These are phyloP conservation scores for Apamea epomidion DNA, from an alignment of 2,888 invertebrate genomes.

Conservation along the genomic window DNA sequence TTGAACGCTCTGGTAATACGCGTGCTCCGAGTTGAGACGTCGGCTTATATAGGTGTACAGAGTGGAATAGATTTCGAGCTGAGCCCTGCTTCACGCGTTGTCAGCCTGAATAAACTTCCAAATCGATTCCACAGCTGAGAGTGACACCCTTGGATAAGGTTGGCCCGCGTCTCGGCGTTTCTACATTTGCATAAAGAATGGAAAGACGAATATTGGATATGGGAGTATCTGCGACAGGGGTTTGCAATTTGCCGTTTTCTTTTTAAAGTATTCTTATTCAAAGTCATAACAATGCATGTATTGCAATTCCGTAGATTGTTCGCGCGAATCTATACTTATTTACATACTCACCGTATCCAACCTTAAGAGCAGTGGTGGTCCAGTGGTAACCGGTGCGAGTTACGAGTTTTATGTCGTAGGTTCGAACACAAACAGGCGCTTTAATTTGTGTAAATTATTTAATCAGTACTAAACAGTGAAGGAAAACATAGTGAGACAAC, in stretches of 20 bases:
- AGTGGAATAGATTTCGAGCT: constrained; percentile 81
- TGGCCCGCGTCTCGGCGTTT: constrained; percentile 77
- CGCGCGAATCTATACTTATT: constrained; percentile 5
- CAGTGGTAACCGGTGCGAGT: not conserved
- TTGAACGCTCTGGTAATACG: constrained; percentile 68
- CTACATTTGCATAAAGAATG: constrained; percentile 88
- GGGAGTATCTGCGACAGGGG: constrained; percentile 67
- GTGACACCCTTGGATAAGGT: constrained; percentile 87
- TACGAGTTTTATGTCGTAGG: not conserved
- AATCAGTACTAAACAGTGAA: not conserved
- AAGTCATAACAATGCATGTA: constrained; percentile 50
- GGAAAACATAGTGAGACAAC: too few relatives aligned
- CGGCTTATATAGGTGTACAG: constrained; percentile 73
- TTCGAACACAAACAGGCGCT: too few relatives aligned
- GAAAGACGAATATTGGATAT: constrained; percentile 78
- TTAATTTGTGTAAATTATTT: not conserved
- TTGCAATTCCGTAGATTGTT: constrained; percentile 55
- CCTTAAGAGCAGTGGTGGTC: not conserved
- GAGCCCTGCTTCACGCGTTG: constrained; percentile 86
- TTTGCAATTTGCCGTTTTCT: constrained; percentile 62
- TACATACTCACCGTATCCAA: constrained; percentile 5
- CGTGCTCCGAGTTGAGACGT: constrained; percentile 68
- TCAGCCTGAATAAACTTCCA: constrained; percentile 89
- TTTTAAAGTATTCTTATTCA: constrained; percentile 58
- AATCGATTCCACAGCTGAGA: constrained; percentile 89